Conservation (phyloP, 2,797 vertebrate genomes). For the Sylvia borin region DNA sequence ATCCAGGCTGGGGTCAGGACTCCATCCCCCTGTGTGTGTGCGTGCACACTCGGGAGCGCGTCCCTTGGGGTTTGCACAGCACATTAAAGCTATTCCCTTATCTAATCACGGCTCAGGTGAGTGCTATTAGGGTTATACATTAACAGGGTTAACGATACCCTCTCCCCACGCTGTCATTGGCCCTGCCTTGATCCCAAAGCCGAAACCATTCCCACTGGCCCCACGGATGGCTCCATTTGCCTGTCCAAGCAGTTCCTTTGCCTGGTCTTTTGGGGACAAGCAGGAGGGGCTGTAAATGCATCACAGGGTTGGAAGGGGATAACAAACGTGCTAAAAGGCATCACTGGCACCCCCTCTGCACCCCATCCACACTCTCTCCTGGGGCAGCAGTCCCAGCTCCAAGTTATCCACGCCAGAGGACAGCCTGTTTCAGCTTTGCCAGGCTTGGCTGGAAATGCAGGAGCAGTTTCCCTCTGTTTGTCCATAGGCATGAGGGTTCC, state of each 20-base stretch:
- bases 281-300: not conserved
- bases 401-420: not conserved
- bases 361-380: fast-evolving
- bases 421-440: not conserved
- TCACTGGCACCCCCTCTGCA: not conserved
- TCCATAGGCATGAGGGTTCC: not conserved
- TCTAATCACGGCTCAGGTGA: conserved; percentile 68
- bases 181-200: conserved; percentile 62
- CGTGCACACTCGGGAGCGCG: not conserved
- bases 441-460: not conserved
- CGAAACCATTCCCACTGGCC: conserved; percentile 26
- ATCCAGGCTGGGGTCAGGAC: not conserved
- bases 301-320: not conserved
- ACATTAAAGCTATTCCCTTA: conserved; percentile 73
- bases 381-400: not conserved
- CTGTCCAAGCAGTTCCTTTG: not conserved
- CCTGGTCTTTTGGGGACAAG: conserved; percentile 7
- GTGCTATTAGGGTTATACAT: conserved; percentile 72
- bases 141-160: conserved; percentile 60
- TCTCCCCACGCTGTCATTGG: conserved; percentile 45
- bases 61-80: conserved; percentile 56
- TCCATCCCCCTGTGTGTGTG: not conserved
- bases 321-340: not conserved
- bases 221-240: not conserved
- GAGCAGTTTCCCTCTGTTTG: not conserved